A percentile compares a stretch with the other conserved stretches of the same genome.
Evolutionary conservation across 2,113 vertebrate genomes (phyloP).

Genomic region (Pterocles orientalis): DNA sequence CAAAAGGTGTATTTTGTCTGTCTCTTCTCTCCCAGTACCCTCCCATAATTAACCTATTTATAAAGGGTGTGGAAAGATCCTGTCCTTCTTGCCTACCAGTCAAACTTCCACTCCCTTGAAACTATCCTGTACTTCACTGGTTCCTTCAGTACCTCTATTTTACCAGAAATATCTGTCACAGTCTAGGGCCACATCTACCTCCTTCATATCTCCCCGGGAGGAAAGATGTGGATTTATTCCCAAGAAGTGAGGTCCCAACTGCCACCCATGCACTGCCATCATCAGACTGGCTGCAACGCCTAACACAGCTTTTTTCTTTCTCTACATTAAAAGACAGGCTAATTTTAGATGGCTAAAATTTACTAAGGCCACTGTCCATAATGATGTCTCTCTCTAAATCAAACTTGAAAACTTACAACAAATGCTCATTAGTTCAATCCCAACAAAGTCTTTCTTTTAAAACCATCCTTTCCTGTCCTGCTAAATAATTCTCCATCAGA

Average conservation of each 20-base stretch:
- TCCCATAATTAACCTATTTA: neutral
- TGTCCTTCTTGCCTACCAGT: neutral
- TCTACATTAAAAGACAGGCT: neutral
- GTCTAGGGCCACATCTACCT: neutral
- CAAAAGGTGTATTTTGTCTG: neutral
- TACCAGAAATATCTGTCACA: neutral
- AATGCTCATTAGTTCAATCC: neutral
- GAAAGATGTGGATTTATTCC: neutral
- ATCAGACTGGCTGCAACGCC: neutral
- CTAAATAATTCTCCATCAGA: neutral
- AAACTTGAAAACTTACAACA: neutral
- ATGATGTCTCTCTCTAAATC: neutral
- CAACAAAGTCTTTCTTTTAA: neutral
- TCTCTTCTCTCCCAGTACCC: neutral
- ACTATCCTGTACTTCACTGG: neutral
- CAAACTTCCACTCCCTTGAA: neutral
- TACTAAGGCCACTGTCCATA: neutral
- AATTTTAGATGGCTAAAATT: neutral
- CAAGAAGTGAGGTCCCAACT: neutral
- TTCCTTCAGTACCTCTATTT: neutral
- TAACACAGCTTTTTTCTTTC: neutral
- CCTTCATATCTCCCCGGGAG: neutral
- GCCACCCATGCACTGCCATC: neutral
- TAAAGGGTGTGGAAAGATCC: neutral
- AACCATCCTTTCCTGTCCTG: neutral